Evolutionary conservation across 2,888 invertebrate species (phyloP).

Genomic region (Heliconius ismenius): DNA sequence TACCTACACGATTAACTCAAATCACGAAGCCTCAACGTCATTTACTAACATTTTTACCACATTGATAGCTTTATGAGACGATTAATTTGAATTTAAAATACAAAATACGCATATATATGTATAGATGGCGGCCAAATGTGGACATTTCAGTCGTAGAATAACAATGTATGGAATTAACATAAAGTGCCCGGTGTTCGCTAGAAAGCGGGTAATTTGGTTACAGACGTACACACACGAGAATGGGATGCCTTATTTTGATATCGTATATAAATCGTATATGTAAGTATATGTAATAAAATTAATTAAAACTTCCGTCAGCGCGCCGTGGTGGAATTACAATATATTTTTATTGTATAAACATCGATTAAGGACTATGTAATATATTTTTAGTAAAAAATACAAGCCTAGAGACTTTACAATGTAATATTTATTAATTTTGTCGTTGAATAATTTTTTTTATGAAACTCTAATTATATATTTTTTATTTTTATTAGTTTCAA

Average conservation of each 20-base stretch:
- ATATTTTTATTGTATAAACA: neutral
- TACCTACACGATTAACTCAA: conserved; percentile 58
- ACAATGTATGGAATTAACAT: conserved; percentile 77
- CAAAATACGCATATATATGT: conserved; percentile 53
- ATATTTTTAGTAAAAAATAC: neutral
- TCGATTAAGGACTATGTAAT: neutral
- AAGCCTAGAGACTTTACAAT: neutral
- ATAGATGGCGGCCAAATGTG: conserved; percentile 81
- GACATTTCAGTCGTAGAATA: conserved; percentile 74
- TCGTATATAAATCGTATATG: conserved; percentile 52
- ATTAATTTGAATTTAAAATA: conserved; percentile 80
- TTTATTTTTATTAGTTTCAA: no score
- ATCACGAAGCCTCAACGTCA: conserved; percentile 72
- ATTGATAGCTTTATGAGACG: conserved; percentile 80
- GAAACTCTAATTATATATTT: no score
- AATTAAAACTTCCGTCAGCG: conserved; percentile 68
- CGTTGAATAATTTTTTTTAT: no score
- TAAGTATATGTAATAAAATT: conserved; percentile 65
- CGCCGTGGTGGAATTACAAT: conserved; percentile 43
- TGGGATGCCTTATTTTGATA: conserved; percentile 63
- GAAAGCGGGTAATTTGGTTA: conserved; percentile 82
- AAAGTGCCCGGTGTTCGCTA: conserved; percentile 80
- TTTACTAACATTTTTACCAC: conserved; percentile 64
- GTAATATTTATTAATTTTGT: no score
- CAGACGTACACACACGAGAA: conserved; percentile 68